Evolutionary conservation across 2,113 vertebrate genomes (phyloP).

Genomic region (Otis tarda): DNA sequence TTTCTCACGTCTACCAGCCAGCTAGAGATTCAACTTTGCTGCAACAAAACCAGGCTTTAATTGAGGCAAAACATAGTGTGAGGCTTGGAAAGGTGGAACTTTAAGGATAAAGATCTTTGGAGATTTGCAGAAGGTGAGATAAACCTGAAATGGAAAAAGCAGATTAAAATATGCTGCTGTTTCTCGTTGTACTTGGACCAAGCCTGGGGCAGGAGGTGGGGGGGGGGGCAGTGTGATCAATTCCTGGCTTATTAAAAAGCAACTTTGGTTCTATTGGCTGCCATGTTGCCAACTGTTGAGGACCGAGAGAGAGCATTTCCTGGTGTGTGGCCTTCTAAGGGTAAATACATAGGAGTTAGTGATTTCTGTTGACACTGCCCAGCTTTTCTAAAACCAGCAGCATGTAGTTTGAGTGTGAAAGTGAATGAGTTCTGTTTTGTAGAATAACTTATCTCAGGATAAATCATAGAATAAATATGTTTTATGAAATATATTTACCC

Average conservation of each 20-base stretch:
- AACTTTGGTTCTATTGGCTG: neutral
- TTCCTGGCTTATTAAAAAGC: neutral
- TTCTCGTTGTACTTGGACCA: neutral
- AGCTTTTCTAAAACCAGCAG: neutral
- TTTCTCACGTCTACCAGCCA: neutral
- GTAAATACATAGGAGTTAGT: neutral
- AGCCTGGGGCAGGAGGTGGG: neutral
- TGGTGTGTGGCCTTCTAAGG: neutral
- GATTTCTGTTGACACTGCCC: neutral
- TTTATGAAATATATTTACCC: neutral
- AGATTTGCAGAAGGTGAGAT: neutral
- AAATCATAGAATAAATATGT: neutral
- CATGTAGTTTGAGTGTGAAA: neutral
- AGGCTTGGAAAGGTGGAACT: neutral
- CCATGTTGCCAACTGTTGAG: neutral
- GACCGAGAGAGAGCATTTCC: neutral
- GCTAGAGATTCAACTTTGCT: neutral
- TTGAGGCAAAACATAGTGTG: accelerated
- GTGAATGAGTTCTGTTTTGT: neutral
- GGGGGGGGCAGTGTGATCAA: neutral
- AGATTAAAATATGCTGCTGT: neutral
- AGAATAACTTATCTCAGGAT: neutral
- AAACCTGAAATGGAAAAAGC: neutral
- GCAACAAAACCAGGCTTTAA: neutral
- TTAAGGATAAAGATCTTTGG: neutral